These are phyloP conservation scores for Peromyscus polionotus DNA, from an alignment of 2,113 vertebrate genomes.

Conservation along the genomic window DNA sequence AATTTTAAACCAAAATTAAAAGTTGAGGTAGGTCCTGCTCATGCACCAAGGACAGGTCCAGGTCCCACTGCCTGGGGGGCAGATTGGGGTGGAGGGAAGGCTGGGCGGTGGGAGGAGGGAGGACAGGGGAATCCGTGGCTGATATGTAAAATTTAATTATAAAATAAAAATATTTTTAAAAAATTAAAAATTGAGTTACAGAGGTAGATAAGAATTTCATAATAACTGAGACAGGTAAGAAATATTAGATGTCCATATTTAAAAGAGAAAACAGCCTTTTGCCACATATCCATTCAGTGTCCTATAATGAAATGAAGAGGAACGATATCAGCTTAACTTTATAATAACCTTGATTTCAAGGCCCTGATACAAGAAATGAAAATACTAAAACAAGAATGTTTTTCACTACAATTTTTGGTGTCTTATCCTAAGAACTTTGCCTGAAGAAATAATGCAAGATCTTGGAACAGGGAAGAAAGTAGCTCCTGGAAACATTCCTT, in stretches of 20 bases:
- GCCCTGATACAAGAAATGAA: not conserved
- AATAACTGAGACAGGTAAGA: not conserved
- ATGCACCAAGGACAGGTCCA: too few species aligned
- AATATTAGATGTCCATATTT: not conserved
- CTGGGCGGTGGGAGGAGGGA: too few species aligned
- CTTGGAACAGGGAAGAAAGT: not conserved
- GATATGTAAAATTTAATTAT: too few species aligned
- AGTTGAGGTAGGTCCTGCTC: not conserved
- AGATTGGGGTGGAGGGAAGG: too few species aligned
- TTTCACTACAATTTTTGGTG: not conserved
- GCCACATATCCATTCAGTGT: not conserved
- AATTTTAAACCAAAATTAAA: not conserved
- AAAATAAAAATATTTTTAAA: too few species aligned
- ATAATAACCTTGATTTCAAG: not conserved
- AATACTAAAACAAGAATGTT: not conserved
- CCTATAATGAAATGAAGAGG: not conserved
- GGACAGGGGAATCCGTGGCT: too few species aligned
- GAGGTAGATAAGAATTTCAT: not conserved
- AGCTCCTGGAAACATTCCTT: not conserved
- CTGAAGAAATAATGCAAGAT: not conserved
- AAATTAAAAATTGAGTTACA: not conserved
- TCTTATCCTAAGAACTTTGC: not conserved
- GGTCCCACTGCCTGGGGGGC: too few species aligned
- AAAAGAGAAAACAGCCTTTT: not conserved
- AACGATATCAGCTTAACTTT: not conserved